Base-by-base conservation (phyloP, 1,140 invertebrate genomes). In the Ruditapes philippinarum region DNA sequence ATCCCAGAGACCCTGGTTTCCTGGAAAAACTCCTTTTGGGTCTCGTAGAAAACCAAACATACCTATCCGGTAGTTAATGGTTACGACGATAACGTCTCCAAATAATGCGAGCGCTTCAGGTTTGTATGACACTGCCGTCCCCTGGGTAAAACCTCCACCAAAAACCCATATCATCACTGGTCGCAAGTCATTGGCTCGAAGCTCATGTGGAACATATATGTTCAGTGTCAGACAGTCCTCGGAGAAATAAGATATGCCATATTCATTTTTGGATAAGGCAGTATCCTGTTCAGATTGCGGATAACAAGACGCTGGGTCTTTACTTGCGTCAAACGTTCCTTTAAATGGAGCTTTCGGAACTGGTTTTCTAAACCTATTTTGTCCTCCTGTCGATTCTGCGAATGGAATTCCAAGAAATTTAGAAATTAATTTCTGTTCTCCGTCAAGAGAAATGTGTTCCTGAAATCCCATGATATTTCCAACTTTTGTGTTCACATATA, bases 161-260 rank as follows among this genome's bases (percentile, higher is more conserved):
- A 74, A 31, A 17, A 87, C 65, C 73, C 74, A 87, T 28, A 87
- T 45, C 84, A 87, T 79, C 14, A 87, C 74, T 11, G 84, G 74
- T 1, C 38, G 22, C 11, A 31, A n/a, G n/a, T 31, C 25, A 12
- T 36, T 62, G 28, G 54, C 22, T 28, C 22, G 25, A 11, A 79
- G 36, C 0, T 19, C 38, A n/a, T 60, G 33, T 0, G 84, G 84
- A 42, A 87, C 74, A 38, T 62, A 87, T n/a, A 87, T 45, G 38
- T 79, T 87, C 28, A 87, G 57, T 17, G 31, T 49, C 3, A 87
- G 42, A 42, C 84, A 87, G 70, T 87, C 74, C 28, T 87, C 84
- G 91, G 97, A 65, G 89, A 99, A 79, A 33, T 54, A 51, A 42
- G 22, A 19, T 5, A 42, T 9, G 19, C 60, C 19, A 49, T 70